Evolutionary conservation across 2,113 vertebrate genomes (phyloP).

Genomic region (Tonatia bakeri): DNA sequence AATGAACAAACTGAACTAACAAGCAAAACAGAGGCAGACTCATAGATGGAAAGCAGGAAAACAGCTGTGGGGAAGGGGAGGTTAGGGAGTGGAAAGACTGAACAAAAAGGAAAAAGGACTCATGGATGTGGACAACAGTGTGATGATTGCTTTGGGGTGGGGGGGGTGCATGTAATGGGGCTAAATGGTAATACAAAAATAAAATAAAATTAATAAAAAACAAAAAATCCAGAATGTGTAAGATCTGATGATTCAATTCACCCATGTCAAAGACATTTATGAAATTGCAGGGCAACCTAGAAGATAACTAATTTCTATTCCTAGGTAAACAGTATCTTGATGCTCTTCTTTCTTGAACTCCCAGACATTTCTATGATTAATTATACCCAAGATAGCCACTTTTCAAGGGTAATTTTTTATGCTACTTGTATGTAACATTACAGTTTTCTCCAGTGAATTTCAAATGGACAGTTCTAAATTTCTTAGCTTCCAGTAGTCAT

Average conservation of each 20-base stretch:
- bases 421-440: slow-evolving; percentile 38
- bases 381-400: not conserved
- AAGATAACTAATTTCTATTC: not conserved
- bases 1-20: too few species aligned
- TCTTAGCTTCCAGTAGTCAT: slow-evolving; percentile 50
- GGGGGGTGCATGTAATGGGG: too few species aligned
- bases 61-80: too few species aligned
- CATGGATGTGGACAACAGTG: too few species aligned
- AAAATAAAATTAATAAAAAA: too few species aligned
- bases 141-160: too few species aligned
- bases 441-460: slow-evolving; percentile 37
- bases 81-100: too few species aligned
- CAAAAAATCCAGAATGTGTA: not conserved
- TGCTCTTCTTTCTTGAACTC: not conserved
- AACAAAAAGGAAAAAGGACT: too few species aligned
- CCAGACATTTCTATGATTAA: not conserved
- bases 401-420: not conserved
- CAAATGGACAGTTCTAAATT: slow-evolving; percentile 37
- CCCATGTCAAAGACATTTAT: not conserved
- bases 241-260: not conserved
- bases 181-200: too few species aligned
- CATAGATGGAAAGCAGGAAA: too few species aligned
- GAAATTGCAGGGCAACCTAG: not conserved
- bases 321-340: not conserved
- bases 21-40: too few species aligned